Base-by-base conservation (phyloP, 2,113 vertebrate genomes). In the Leuciscus idus region DNA sequence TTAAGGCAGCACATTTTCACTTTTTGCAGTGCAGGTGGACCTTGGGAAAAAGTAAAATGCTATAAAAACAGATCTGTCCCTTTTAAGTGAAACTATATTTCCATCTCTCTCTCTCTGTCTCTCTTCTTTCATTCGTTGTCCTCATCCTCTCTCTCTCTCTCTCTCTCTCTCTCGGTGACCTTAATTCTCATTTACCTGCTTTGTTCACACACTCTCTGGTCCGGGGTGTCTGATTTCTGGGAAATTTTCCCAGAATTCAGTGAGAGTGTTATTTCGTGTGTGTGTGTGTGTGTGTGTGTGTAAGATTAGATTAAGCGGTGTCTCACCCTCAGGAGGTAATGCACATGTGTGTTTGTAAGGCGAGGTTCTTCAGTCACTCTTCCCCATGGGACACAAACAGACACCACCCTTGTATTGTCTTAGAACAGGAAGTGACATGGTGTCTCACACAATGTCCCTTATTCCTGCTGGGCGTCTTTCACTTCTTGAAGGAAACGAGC, bases 391-490 rank as follows among this genome's bases (percentile, higher is more conserved):
- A 87, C 30, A 85, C 66, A 85, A 89, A 87, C 83, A 82, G 64
- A 79, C 50, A 68, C 83, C 85, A 85, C 86, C 85, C 89, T 73
- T 85, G 87, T 75, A 90, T 90, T 90, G 89, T 90, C 78, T 85
- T 74, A 33, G 30, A 26, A 80, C 48, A 85, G 89, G 89, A 90
- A 84, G 85, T 90, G 87, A 88, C 85, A 88, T 81, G n/a, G 36
- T 48, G 46, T 79, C 85, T 87, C 79, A 85, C 48, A 85, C 79
- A 90, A 84, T 84, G 83, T 87, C 83, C 87, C 81, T 81, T 84
- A 36, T 81, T 81, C 75, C 61, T 83, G 50, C 39, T 26, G 89
- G 88, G 85, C 52, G 86, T 87, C 72, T 89, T 55, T 77, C 4
- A 59, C 11, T 61, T 66, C 82, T 87, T 46, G 81, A 79, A 84